phyloP scores from a whole-genome alignment of 2,888 invertebrate species.

The Atethmia centrago region DNA sequence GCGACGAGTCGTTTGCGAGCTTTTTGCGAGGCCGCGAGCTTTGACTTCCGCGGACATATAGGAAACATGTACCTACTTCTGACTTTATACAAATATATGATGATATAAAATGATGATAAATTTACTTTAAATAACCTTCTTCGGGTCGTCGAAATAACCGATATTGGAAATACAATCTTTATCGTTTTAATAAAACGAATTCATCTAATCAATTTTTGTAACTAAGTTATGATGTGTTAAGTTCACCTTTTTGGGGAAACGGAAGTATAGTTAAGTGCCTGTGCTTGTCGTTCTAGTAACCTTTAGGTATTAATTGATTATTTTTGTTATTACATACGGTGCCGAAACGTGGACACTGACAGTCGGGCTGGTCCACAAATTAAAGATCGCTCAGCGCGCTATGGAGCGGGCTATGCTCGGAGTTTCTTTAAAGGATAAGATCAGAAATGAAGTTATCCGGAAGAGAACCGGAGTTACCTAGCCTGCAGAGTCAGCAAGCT shows the following conservation, averaged over 20 bases:
- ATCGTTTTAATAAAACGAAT: slow-evolving; percentile 11
- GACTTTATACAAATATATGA: slow-evolving; percentile 38
- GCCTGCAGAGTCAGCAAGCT: no score
- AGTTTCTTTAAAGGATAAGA: no score
- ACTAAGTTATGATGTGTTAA: slow-evolving; percentile 34
- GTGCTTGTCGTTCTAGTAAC: slow-evolving; percentile 29
- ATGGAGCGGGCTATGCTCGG: no score
- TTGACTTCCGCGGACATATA: slow-evolving; percentile 72
- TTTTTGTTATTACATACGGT: no score
- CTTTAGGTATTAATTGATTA: not conserved
- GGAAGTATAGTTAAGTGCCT: slow-evolving; percentile 57
- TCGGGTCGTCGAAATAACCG: not conserved
- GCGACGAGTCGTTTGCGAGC: slow-evolving; percentile 62
- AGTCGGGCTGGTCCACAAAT: no score
- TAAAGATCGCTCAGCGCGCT: no score
- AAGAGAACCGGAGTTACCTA: no score
- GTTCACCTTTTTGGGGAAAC: slow-evolving; percentile 58
- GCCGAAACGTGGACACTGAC: no score
- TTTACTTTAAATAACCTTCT: slow-evolving; percentile 12
- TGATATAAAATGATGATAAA: slow-evolving; percentile 25
- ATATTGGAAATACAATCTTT: slow-evolving; percentile 1
- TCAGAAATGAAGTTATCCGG: no score
- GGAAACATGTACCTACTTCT: slow-evolving; percentile 59
- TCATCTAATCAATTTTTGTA: slow-evolving; percentile 2
- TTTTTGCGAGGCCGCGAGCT: slow-evolving; percentile 66